Base-by-base conservation (phyloP, 2,888 invertebrate species). In the Caenorhabditis panamensis region DNA sequence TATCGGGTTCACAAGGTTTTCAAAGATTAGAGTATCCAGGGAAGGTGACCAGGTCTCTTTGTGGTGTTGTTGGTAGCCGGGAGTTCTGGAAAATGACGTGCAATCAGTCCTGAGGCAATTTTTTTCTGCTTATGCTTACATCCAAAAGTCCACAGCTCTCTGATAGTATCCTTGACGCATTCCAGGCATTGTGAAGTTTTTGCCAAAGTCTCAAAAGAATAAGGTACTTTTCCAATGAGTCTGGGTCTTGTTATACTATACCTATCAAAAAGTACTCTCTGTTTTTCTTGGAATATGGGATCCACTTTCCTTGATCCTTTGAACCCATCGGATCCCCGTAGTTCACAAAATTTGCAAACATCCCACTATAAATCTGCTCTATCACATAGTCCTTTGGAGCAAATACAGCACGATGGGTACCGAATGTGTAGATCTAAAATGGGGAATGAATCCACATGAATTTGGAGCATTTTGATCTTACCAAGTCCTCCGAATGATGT, bases 81-180 rank as follows among this genome's bases (percentile, higher is more conserved):
- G 76, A 31, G 31, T 66, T 36, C 80, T 80, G 62, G n/a, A 73
- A 67, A 72, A n/a, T n/a, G n/a, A n/a, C n/a, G n/a, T n/a, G n/a
- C n/a, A n/a, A n/a, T n/a, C n/a, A 31, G 31, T 31, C 31, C 5
- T 4, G 31, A 9, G 41, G 41, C 6, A 11, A 2, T 13, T 13
- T 6, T 6, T 41, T 6, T 11, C 13, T 2, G 13, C 11, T 41
- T 41, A 41, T 13, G 13, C 41, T 41, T 41, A 41, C 16, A 20
- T 51, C 64, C 59, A 78, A 24, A 71, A 78, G 13, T 51, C 44
- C 2, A 44, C 53, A 2, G 66, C 78, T 44, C 58, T 22, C 37
- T 5, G 8, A 20, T 64, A 64, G 44, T 71, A 78, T n/a, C 28
- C 53, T 4, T 31, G 4, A 26, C 51, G 47, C 37, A 49, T 58